phyloP scores from a whole-genome alignment of 2,888 invertebrate species.

The Anthrax anthrax region DNA sequence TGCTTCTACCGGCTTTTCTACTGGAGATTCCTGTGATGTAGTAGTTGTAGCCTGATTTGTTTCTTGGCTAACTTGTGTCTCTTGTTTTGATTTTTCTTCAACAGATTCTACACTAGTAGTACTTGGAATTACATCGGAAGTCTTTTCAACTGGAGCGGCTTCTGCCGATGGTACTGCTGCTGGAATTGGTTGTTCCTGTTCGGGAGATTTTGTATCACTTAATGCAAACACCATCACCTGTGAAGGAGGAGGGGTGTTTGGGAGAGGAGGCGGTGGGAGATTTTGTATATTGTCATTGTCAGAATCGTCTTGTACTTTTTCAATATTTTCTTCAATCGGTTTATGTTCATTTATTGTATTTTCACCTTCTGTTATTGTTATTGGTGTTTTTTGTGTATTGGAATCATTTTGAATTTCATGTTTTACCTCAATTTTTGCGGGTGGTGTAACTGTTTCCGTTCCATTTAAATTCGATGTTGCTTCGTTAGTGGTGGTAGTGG shows the following conservation, averaged over 20 bases:
- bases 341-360: not conserved
- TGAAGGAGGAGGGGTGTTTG: slow-evolving; percentile 58
- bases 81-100: not conserved
- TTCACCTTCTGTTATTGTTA: not conserved
- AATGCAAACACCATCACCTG: slow-evolving; percentile 57
- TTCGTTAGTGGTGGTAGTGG: not conserved
- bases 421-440: slow-evolving; percentile 16
- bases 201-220: slow-evolving; percentile 17
- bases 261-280: slow-evolving; percentile 50
- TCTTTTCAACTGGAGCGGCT: not conserved
- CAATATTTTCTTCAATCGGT: not conserved
- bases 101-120: not conserved
- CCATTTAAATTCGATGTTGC: slow-evolving; percentile 24
- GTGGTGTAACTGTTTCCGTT: slow-evolving; percentile 13
- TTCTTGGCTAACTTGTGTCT: not conserved
- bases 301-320: slow-evolving; percentile 11
- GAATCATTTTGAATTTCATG: slow-evolving; percentile 5
- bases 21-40: not conserved
- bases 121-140: not conserved
- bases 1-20: not conserved
- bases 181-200: slow-evolving; percentile 4
- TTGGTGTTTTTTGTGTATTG: no score
- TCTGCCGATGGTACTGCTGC: not conserved
- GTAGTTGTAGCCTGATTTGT: not conserved
- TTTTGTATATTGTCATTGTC: slow-evolving; percentile 10